phyloP scores from a whole-genome alignment of 2,797 vertebrate genomes.

The Liasis olivaceus region DNA sequence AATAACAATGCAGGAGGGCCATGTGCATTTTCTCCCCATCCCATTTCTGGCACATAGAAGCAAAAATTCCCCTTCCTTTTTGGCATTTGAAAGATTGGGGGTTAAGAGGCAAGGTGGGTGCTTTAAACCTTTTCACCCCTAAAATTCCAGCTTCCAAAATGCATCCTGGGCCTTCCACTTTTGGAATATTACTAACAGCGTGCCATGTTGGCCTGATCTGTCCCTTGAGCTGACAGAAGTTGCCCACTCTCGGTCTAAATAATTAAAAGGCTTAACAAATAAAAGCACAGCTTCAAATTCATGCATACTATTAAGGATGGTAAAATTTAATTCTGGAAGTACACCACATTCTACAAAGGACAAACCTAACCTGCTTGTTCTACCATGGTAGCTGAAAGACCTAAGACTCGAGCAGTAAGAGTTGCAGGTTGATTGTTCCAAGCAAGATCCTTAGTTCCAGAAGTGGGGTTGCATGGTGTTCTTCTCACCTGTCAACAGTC shows the following conservation, averaged over 20 bases:
- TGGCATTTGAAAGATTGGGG: no score
- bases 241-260: not conserved
- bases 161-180: no score
- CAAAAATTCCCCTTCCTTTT: no score
- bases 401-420: not conserved
- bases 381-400: not conserved
- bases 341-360: not conserved
- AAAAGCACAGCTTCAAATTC: not conserved
- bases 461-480: conserved; percentile 12
- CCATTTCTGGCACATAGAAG: no score
- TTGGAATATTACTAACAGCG: no score
- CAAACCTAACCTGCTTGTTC: not conserved
- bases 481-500: conserved; percentile 22
- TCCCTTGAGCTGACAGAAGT: not conserved
- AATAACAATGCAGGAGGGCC: no score
- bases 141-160: no score
- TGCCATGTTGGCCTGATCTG: no score
- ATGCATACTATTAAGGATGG: not conserved
- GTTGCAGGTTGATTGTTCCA: not conserved
- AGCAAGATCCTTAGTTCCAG: not conserved
- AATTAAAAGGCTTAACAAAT: not conserved
- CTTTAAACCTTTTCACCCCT: no score
- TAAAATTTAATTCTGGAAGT: not conserved
- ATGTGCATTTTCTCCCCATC: no score
- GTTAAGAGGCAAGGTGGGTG: no score